Conservation (phyloP, 2,797 vertebrate species). For the Benthosema pterotum region DNA sequence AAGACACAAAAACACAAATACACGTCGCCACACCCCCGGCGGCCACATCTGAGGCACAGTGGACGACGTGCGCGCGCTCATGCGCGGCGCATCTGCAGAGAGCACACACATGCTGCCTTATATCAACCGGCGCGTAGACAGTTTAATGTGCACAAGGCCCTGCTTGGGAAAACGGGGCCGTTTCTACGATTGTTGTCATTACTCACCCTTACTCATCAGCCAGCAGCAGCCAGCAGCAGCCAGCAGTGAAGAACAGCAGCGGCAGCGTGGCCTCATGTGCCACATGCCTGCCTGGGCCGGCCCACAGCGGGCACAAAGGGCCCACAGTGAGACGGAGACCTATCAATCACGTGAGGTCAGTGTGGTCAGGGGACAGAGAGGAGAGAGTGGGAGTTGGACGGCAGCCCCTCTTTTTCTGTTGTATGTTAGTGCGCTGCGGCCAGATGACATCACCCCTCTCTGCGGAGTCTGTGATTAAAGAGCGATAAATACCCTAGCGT, state of each 20-base stretch:
- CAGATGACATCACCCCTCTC: conserved; percentile 67
- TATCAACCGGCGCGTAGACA: conserved; percentile 53
- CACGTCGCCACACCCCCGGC: conserved; percentile 10
- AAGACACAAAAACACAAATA: conserved; percentile 32
- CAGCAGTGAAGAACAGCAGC: too few relatives aligned
- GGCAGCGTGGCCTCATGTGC: conserved; percentile 47
- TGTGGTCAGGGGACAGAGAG: conserved; percentile 37
- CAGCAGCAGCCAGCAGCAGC: conserved; percentile 39
- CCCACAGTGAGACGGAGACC: conserved; percentile 56
- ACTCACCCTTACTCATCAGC: conserved; percentile 66
- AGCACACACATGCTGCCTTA: conserved; percentile 39
- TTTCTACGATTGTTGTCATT: conserved; percentile 68
- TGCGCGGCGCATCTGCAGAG: conserved; percentile 7
- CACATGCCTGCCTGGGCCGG: conserved; percentile 45
- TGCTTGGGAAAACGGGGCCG: conserved; percentile 44
- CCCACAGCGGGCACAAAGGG: conserved; percentile 63
- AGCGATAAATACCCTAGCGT: conserved; percentile 53
- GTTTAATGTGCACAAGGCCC: conserved; percentile 53
- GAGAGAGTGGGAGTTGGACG: conserved; percentile 42
- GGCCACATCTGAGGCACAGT: conserved; percentile 25
- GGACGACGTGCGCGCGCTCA: conserved; percentile 2
- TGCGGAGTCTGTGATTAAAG: conserved; percentile 69
- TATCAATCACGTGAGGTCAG: conserved; percentile 69
- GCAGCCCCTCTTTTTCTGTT: conserved; percentile 51
- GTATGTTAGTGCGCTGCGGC: conserved; percentile 57